Conservation (phyloP, 2,113 vertebrate species). For the Pongo pygmaeus region DNA sequence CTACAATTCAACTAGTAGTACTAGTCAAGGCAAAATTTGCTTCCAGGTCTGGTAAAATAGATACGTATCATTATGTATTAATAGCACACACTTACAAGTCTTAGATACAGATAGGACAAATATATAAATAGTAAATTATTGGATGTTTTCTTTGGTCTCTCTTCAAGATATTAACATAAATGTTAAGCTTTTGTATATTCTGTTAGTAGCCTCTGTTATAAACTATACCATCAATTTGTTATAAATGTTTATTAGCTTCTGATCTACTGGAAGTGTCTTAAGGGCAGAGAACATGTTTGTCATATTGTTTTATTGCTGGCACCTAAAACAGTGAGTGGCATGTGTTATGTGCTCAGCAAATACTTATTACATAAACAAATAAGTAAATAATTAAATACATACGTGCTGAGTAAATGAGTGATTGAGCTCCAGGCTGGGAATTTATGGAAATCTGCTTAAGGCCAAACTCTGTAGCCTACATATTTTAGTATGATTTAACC, state of each 20-base stretch:
- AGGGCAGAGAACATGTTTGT: not conserved
- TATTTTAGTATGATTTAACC: not conserved
- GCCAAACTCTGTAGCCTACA: not conserved
- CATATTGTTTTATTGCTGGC: not conserved
- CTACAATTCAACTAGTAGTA: not conserved
- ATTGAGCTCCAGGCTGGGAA: not conserved
- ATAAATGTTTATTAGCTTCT: not conserved
- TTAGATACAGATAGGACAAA: not conserved
- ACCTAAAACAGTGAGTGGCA: not conserved
- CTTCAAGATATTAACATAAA: not conserved
- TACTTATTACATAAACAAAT: not conserved
- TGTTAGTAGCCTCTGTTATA: not conserved
- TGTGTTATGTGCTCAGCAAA: not conserved
- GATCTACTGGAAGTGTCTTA: not conserved
- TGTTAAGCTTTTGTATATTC: conserved; percentile 21
- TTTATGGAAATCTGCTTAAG: not conserved
- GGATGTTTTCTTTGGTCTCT: not conserved
- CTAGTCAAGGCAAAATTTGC: not conserved
- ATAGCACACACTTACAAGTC: not conserved
- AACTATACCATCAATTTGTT: conserved; percentile 3
- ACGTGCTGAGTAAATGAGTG: not conserved
- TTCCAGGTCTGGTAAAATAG: not conserved
- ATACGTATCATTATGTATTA: not conserved
- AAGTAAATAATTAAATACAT: not conserved
- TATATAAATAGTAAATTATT: conserved; percentile 22